A percentile compares a stretch with the other conserved stretches of the same genome.
These are phyloP conservation scores for Homarus gammarus DNA, from an alignment of 2,888 invertebrate genomes.

Conservation along the genomic window DNA sequence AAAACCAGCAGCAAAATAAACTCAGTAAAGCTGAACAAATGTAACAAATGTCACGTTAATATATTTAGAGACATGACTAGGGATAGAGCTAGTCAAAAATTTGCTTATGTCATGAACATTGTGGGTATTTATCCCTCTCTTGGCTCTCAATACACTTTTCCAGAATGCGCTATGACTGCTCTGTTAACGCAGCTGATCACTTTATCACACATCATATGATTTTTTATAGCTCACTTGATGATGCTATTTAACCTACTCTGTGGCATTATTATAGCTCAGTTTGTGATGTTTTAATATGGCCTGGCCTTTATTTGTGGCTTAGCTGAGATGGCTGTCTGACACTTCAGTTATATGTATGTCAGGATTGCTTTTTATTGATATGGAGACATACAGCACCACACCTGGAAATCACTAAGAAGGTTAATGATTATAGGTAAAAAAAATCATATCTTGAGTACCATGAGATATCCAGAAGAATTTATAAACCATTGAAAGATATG, in stretches of 20 bases:
- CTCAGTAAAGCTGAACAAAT: constrained; percentile 1
- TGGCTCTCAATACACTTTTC: constrained; percentile 15
- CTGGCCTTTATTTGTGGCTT: background rate
- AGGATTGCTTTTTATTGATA: constrained; percentile 28
- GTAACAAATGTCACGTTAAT: background rate
- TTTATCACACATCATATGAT: background rate
- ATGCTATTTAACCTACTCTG: background rate
- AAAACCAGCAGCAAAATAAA: background rate
- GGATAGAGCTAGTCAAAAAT: constrained; percentile 25
- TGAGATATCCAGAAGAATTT: too few relatives aligned
- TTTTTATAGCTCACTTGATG: background rate
- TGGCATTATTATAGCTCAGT: background rate
- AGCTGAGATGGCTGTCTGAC: background rate
- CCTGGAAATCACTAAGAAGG: constrained; percentile 12
- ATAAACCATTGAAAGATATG: background rate
- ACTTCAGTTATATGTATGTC: background rate
- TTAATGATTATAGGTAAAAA: too few relatives aligned
- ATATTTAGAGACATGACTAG: constrained; percentile 1
- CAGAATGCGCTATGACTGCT: background rate
- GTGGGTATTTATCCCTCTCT: constrained; percentile 1
- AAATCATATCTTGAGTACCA: too few relatives aligned
- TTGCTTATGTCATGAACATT: background rate
- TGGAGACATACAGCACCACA: constrained; percentile 44
- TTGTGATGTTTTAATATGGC: background rate
- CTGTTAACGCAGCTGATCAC: background rate